Conservation (phyloP, 2,888 invertebrate genomes). For the Clivina fossor region DNA sequence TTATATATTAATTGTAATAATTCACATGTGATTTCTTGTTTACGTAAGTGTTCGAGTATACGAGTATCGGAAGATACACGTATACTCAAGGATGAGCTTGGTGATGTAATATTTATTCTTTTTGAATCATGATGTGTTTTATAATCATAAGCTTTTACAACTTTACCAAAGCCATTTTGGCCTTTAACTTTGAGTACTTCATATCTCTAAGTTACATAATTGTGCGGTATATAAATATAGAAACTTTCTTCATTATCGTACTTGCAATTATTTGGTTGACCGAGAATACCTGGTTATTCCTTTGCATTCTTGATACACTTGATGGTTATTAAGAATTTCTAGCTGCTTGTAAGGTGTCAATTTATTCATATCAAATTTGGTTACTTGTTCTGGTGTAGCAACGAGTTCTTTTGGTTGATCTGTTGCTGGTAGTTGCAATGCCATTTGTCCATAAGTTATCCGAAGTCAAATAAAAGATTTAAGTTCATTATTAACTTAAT, state of each 20-base stretch:
- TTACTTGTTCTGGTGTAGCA: slow-evolving; percentile 84
- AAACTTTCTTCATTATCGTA: slow-evolving; percentile 99
- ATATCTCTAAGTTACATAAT: slow-evolving; percentile 92
- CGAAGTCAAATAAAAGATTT: too few relatives aligned
- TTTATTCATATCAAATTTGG: slow-evolving; percentile 88
- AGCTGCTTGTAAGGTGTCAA: slow-evolving; percentile 95
- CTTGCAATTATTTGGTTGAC: slow-evolving; percentile 87
- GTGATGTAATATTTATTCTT: slow-evolving; percentile 96
- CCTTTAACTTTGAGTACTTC: slow-evolving; percentile 98
- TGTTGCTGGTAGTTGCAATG: slow-evolving; percentile 33
- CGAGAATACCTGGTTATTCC: slow-evolving; percentile 84
- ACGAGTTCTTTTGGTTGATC: slow-evolving; percentile 57
- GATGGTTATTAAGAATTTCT: slow-evolving; percentile 93
- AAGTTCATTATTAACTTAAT: slow-evolving; percentile 55
- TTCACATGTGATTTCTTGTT: slow-evolving; percentile 98
- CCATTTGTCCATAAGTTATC: slow-evolving; percentile 42
- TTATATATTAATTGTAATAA: slow-evolving; percentile 97
- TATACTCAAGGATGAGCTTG: slow-evolving; percentile 99
- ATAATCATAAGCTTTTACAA: slow-evolving; percentile 98
- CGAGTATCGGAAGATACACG: too few relatives aligned
- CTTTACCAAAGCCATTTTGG: slow-evolving; percentile 98
- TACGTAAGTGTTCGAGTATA: slow-evolving; percentile 90
- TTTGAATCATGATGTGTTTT: slow-evolving; percentile 95
- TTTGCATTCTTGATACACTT: slow-evolving; percentile 91
- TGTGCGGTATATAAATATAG: slow-evolving; percentile 96